These are phyloP conservation scores for Sinelater perroti DNA, from an alignment of 2,888 invertebrate genomes.

Conservation along the genomic window DNA sequence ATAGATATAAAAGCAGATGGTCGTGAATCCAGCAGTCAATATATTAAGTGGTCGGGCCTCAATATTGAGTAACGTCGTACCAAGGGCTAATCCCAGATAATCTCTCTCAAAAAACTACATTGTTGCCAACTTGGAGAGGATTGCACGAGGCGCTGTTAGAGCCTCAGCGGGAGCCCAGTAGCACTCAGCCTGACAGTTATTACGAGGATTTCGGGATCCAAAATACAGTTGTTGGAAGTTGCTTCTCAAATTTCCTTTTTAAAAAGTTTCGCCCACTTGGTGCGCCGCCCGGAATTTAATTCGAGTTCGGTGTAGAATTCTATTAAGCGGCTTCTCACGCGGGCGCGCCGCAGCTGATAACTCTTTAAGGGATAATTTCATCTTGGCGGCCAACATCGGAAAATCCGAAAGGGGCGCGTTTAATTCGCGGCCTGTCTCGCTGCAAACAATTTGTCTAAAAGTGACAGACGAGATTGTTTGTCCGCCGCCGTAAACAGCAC, in stretches of 20 bases:
- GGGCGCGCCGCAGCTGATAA: too few species aligned
- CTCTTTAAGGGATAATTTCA: too few species aligned
- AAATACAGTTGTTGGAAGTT: conserved; percentile 34
- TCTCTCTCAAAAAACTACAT: conserved; percentile 42
- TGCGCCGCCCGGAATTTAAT: not conserved
- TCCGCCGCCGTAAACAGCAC: conserved; percentile 16
- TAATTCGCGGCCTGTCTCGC: conserved; percentile 18
- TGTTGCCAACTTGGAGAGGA: conserved; percentile 46
- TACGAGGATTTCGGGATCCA: conserved; percentile 41
- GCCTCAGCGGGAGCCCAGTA: conserved; percentile 43
- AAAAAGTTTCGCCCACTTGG: not conserved
- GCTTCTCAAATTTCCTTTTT: conserved; percentile 4
- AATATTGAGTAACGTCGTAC: conserved; percentile 50
- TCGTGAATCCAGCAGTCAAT: conserved; percentile 32
- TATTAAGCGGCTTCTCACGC: too few species aligned
- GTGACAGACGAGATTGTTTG: conserved; percentile 23
- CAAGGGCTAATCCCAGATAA: conserved; percentile 49
- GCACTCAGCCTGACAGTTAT: conserved; percentile 45
- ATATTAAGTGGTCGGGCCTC: conserved; percentile 41
- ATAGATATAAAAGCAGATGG: conserved; percentile 34
- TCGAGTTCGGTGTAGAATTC: not conserved
- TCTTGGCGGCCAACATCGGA: not conserved
- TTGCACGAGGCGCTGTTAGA: conserved; percentile 44
- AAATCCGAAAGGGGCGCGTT: conserved; percentile 13
- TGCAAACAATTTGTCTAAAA: conserved; percentile 24